Percentiles rank a stretch among this genome's conserved stretches.
Conservation (phyloP, 2,888 invertebrate species). For the Zelleria hepariella region DNA sequence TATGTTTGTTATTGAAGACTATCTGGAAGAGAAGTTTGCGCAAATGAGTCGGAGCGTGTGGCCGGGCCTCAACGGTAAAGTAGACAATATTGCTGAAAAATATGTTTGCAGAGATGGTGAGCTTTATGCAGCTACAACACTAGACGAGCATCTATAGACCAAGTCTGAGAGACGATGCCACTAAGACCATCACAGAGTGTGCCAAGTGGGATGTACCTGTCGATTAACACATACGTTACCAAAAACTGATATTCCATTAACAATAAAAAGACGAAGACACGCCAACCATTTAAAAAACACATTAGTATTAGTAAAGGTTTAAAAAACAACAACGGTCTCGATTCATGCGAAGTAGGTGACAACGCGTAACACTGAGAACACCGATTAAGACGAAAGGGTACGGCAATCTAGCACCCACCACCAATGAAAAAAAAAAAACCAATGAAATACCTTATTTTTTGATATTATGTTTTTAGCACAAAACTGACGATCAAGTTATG, state of each 20-base stretch:
- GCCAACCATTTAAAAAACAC: constrained; percentile 16
- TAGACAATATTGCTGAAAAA: background rate
- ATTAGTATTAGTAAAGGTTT: constrained; percentile 8
- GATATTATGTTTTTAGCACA: too few species aligned
- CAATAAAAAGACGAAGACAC: constrained; percentile 34
- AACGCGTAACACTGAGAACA: constrained; percentile 63
- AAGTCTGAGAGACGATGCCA: constrained; percentile 35
- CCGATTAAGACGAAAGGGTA: constrained; percentile 30
- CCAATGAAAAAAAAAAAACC: too few species aligned
- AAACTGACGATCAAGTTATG: too few species aligned
- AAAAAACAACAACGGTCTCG: constrained; percentile 51
- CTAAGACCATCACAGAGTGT: constrained; percentile 60
- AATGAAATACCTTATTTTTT: too few species aligned
- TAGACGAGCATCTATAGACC: constrained; percentile 26
- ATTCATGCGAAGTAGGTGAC: constrained; percentile 62
- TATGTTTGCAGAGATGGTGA: constrained; percentile 17
- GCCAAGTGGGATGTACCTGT: constrained; percentile 65
- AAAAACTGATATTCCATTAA: background rate
- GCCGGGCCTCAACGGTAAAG: too few species aligned
- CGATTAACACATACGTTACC: constrained; percentile 5
- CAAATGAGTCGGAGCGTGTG: background rate
- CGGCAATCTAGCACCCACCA: too few species aligned
- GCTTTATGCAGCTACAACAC: constrained; percentile 14
- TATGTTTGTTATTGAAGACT: too few species aligned
- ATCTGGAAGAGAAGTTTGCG: background rate